Evolutionary conservation across 2,113 vertebrate species (phyloP), one percentile per base, ranked within the genome.

Genomic region (Vulpes lagopus): DNA sequence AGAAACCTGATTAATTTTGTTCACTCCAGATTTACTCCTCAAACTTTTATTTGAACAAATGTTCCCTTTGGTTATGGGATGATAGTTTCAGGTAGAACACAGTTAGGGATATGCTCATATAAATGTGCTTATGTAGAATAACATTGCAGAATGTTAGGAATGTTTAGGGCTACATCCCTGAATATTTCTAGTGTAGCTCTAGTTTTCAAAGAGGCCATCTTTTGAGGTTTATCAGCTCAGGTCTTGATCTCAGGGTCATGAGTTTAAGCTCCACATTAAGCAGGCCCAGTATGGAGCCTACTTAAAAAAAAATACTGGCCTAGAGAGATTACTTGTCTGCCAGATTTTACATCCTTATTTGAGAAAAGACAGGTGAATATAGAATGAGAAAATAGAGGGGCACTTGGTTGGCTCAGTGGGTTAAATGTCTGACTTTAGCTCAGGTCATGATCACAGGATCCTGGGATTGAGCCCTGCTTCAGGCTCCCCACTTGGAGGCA

Each of bases 241-340:
- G 17, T 69, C 67, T 69, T 69, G 9, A 32, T 69, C 67, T 19
- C 67, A 69, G 32, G 17, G 17, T 69, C 8, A 3, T 69, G 67
- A 35, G 67, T 20, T 69, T 25, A 69, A 69, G 67, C 65, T 16
- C 32, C 3, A 8, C 65, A 69, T 69, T 69, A 69, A 69, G 32
- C 65, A 69, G 32, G 16, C 67, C 67, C 8, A 35, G 67, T 10
- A n/a, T 69, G 67, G 67, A 69, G 67, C 8, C 67, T 69, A 20
- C 65, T 69, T 67, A n/a, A 95, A 89, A 60, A 60, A 97, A 27
- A 95, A 79, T 19, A 25, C 20, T 83, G 27, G 35, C 65, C n/a
- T 91, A 27, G 65, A 19, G 65, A 69, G 32, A 69, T 32, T 69
- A 20, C 43, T 91, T 11, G 84, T 22, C 27, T 82, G 65, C 20